A percentile compares a stretch with the other conserved stretches of the same genome.
Evolutionary conservation across 2,113 vertebrate species (phyloP).

Genomic region (Tylochromis polylepis): DNA sequence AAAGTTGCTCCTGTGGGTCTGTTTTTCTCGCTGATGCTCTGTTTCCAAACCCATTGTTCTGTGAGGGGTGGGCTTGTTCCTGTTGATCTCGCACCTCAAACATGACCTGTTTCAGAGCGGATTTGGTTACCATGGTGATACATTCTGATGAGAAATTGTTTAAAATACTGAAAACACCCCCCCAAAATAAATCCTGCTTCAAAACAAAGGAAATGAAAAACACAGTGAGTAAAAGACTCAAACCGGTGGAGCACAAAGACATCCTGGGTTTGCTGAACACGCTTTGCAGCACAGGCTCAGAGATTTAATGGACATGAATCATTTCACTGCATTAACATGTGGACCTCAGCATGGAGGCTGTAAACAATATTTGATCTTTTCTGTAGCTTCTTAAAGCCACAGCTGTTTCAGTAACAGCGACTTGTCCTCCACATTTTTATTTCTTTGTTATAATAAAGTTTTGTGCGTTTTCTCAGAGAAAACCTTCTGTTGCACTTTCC

Average conservation of each 20-base stretch:
- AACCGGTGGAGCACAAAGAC: neutral
- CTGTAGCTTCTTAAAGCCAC: neutral
- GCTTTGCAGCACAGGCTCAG: neutral
- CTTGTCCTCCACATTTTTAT: neutral
- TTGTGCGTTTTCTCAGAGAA: neutral
- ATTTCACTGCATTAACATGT: neutral
- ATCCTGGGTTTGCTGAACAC: neutral
- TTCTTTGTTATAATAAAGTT: neutral
- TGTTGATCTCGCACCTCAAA: neutral
- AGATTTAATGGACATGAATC: neutral
- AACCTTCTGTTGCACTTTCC: neutral
- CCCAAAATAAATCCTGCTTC: neutral
- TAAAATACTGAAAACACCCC: neutral
- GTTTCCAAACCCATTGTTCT: neutral
- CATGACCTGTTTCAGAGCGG: neutral
- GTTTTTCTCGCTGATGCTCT: neutral
- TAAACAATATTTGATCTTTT: accelerated
- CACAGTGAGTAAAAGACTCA: accelerated
- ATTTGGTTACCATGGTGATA: accelerated
- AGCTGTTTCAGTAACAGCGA: accelerated
- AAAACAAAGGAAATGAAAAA: accelerated
- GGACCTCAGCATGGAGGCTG: neutral
- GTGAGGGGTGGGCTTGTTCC: neutral
- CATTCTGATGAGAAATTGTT: neutral
- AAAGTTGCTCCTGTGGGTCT: accelerated